These are phyloP conservation scores for Popillia japonica DNA, from an alignment of 1,140 invertebrate species.

Conservation along the genomic window DNA sequence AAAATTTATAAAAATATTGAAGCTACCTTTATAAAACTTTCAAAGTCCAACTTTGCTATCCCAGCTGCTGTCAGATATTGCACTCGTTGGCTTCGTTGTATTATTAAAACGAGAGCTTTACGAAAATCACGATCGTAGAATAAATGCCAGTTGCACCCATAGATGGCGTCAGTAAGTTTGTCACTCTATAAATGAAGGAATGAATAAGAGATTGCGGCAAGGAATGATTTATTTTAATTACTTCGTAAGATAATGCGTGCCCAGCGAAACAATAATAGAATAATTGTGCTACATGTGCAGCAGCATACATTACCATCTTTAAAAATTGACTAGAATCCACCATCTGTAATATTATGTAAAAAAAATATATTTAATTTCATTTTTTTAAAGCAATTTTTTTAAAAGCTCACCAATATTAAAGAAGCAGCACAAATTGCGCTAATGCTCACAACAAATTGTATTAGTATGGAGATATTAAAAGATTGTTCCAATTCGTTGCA, in stretches of 20 bases:
- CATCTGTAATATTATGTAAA: conserved; percentile 11
- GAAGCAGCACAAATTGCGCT: not conserved
- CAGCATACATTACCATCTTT: conserved; percentile 21
- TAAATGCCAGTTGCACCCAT: conserved; percentile 23
- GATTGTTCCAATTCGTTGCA: conserved; percentile 20
- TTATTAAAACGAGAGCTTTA: conserved; percentile 29
- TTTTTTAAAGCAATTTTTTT: too few relatives aligned
- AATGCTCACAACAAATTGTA: conserved; percentile 25
- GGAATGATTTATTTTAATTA: not conserved
- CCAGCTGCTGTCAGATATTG: conserved; percentile 14
- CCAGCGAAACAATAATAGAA: conserved; percentile 38
- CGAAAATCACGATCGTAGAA: conserved; percentile 22
- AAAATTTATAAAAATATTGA: not conserved
- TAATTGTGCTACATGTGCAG: conserved; percentile 17
- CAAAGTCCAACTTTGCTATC: not conserved
- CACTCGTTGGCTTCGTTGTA: not conserved
- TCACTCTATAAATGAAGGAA: not conserved
- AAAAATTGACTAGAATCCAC: conserved; percentile 27
- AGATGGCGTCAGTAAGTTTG: not conserved
- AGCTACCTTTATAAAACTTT: conserved; percentile 1
- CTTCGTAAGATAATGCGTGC: not conserved
- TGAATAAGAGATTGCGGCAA: not conserved
- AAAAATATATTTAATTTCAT: too few relatives aligned
- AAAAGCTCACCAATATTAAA: conserved; percentile 5
- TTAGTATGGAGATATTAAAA: conserved; percentile 19